These are phyloP conservation scores for Drosophila pallidifrons DNA, from an alignment of 1,140 invertebrate species.

Conservation along the genomic window DNA sequence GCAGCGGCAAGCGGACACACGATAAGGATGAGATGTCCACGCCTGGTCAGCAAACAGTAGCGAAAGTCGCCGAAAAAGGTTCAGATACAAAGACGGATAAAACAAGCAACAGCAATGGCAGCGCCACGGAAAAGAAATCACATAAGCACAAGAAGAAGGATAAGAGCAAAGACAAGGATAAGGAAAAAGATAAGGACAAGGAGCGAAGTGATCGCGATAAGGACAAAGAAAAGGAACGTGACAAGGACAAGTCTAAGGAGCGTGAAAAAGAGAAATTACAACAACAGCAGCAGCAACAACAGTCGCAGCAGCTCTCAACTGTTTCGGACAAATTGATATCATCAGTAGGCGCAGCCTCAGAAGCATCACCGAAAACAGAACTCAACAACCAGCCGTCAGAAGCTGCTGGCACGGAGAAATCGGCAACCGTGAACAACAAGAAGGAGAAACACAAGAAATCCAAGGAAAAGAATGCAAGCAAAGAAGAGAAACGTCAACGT, in stretches of 20 bases:
- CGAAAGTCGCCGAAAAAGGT: constrained; percentile 50
- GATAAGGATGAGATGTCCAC: constrained; percentile 52
- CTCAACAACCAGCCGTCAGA: constrained; percentile 18
- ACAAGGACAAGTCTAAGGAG: constrained; percentile 44
- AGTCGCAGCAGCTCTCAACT: constrained; percentile 16
- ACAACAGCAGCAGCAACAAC: constrained; percentile 4
- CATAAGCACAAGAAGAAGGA: constrained; percentile 88
- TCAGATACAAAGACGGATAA: constrained; percentile 50
- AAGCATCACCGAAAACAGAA: constrained; percentile 53
- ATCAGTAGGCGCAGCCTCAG: constrained; percentile 9
- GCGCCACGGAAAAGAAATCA: constrained; percentile 85
- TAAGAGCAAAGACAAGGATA: constrained; percentile 84
- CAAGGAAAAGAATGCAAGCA: constrained; percentile 64
- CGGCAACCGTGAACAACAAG: constrained; percentile 31
- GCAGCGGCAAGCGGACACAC: constrained; percentile 36
- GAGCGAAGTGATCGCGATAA: constrained; percentile 41
- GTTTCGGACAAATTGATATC: neutral
- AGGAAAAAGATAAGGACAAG: constrained; percentile 60
- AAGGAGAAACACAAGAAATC: constrained; percentile 77
- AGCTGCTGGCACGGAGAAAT: constrained; percentile 31
- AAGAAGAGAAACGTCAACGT: constrained; percentile 80
- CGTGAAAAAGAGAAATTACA: constrained; percentile 43
- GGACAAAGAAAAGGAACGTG: constrained; percentile 50
- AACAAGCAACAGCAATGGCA: constrained; percentile 81
- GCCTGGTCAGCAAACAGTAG: neutral